phyloP scores from a whole-genome alignment of 1,140 invertebrate genomes.

The Penaeus chinensis region DNA sequence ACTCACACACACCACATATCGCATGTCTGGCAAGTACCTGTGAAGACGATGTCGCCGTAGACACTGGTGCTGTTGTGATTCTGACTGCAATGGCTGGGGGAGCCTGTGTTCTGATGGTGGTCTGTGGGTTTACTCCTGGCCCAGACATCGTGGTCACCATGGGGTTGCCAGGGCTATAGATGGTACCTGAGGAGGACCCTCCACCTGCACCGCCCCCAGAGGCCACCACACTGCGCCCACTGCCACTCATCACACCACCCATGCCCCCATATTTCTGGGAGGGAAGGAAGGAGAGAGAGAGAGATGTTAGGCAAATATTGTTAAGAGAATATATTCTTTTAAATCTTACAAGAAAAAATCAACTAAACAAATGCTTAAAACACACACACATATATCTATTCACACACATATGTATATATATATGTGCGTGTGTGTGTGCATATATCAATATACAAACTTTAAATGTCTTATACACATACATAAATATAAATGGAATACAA shows the following conservation, averaged over 20 bases:
- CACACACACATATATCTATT: too few relatives aligned
- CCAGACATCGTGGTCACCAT: constrained; percentile 35
- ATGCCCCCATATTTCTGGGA: constrained; percentile 42
- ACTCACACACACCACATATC: too few relatives aligned
- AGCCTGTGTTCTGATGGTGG: constrained; percentile 28
- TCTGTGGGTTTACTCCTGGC: constrained; percentile 30
- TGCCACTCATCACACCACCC: constrained; percentile 17
- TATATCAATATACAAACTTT: too few relatives aligned
- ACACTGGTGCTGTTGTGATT: constrained; percentile 46
- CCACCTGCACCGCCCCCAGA: constrained; percentile 1
- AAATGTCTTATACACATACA: too few relatives aligned
- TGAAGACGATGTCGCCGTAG: constrained; percentile 29
- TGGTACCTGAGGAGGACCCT: constrained; percentile 21
- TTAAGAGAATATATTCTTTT: too few relatives aligned
- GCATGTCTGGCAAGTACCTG: background rate
- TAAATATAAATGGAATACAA: too few relatives aligned
- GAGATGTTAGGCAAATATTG: background rate
- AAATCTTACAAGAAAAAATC: too few relatives aligned
- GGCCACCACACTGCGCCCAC: constrained; percentile 20
- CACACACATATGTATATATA: too few relatives aligned
- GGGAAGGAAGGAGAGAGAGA: background rate
- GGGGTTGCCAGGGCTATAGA: constrained; percentile 29
- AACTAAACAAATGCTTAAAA: too few relatives aligned
- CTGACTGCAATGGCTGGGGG: constrained; percentile 45
- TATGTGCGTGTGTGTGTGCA: too few relatives aligned